These are phyloP conservation scores for Rhodeus uyekii DNA, from an alignment of 2,797 vertebrate species.

Conservation along the genomic window DNA sequence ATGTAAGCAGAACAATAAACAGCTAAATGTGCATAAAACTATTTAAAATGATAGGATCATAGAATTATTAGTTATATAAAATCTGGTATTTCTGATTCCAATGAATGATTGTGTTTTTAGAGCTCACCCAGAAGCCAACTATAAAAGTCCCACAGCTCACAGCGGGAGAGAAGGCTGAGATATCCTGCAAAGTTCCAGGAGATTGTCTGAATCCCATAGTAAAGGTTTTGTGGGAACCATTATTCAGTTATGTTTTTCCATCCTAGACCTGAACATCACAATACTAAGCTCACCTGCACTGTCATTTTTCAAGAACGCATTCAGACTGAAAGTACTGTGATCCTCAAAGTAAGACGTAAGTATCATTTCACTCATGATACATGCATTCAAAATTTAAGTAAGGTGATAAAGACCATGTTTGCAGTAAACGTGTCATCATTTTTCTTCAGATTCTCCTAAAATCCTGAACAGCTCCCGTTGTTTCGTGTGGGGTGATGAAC, in stretches of 20 bases:
- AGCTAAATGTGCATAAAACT: too few species aligned
- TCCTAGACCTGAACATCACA: neutral
- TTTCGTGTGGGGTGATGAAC: neutral
- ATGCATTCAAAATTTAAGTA: neutral
- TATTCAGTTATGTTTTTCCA: neutral
- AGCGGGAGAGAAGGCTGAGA: too few species aligned
- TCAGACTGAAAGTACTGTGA: neutral
- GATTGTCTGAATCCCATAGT: rapidly evolving
- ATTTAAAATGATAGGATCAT: too few species aligned
- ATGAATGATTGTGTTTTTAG: too few species aligned
- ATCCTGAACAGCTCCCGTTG: conserved; percentile 4
- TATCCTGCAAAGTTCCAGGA: neutral
- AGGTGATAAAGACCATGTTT: neutral
- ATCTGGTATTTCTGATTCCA: too few species aligned
- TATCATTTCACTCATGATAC: neutral
- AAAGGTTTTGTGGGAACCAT: rapidly evolving
- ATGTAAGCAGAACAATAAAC: too few species aligned
- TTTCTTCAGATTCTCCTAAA: neutral
- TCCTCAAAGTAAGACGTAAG: neutral
- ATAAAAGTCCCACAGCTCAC: too few species aligned
- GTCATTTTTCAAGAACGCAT: too few species aligned
- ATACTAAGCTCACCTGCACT: too few species aligned
- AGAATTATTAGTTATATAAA: too few species aligned
- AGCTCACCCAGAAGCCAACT: too few species aligned
- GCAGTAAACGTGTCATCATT: neutral